A percentile compares a stretch with the other conserved stretches of the same genome.
Conservation (phyloP, 30 jellyfish, hydroid and myxozoan genomes). For the Aurelia sp. region DNA sequence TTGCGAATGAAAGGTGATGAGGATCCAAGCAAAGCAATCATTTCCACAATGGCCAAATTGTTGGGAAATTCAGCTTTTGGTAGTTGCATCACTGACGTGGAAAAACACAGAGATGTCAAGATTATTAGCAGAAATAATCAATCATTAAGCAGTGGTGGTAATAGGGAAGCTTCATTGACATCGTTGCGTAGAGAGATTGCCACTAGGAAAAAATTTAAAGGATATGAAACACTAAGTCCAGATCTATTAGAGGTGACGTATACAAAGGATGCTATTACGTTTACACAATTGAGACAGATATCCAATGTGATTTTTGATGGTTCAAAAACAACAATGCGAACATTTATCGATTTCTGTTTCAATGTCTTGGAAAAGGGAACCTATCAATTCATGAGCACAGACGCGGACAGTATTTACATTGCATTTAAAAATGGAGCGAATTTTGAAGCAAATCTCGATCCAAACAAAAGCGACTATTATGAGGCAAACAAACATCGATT, state of each 20-base stretch:
- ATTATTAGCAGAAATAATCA: background rate
- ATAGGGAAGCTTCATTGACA: too few species aligned
- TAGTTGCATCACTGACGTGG: background rate
- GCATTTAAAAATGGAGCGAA: background rate
- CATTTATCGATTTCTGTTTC: background rate
- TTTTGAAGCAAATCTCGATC: background rate
- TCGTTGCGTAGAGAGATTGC: background rate
- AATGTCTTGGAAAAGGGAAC: background rate
- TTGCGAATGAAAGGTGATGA: constrained; percentile 10
- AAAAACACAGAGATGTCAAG: background rate
- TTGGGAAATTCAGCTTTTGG: background rate
- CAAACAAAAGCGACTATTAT: background rate
- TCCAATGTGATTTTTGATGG: background rate
- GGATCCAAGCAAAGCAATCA: background rate
- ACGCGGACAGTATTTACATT: constrained; percentile 5
- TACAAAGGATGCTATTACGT: background rate
- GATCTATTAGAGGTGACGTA: background rate
- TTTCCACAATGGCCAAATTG: background rate
- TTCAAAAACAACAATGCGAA: background rate
- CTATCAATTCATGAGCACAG: background rate
- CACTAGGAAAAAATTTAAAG: background rate
- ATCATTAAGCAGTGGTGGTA: too few species aligned
- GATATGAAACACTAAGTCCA: background rate
- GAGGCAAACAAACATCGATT: background rate
- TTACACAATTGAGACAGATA: background rate